phyloP scores from a whole-genome alignment of 2,113 vertebrate species.

The Pterocles gutturalis region DNA sequence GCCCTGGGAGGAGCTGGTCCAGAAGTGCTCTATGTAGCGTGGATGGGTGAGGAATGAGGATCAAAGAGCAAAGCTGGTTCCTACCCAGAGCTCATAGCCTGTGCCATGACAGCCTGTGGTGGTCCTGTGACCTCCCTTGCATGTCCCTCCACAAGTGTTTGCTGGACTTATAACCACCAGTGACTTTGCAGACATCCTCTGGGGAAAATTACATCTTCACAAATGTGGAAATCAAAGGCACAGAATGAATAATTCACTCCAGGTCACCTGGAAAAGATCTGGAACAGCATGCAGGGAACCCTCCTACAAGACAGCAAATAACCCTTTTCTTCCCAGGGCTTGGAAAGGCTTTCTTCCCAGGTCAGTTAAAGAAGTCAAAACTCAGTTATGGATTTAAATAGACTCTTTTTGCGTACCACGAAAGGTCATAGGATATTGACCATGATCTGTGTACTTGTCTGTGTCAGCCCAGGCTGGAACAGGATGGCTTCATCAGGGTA shows the following conservation, averaged over 20 bases:
- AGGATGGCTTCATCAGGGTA: not conserved
- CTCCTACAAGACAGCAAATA: not conserved
- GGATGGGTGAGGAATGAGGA: not conserved
- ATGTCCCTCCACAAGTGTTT: not conserved
- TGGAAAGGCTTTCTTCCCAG: not conserved
- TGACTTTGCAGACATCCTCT: not conserved
- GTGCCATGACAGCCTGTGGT: accelerated
- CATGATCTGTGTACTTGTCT: not conserved
- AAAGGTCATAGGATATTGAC: not conserved
- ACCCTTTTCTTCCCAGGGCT: not conserved
- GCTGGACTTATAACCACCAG: not conserved
- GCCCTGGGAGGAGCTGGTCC: not conserved
- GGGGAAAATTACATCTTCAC: not conserved
- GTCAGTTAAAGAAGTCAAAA: not conserved
- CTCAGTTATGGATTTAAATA: not conserved
- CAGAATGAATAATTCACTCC: not conserved
- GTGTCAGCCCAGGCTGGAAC: not conserved
- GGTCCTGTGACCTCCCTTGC: not conserved
- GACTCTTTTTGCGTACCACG: not conserved
- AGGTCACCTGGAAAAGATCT: not conserved
- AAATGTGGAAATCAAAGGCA: not conserved
- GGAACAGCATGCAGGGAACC: not conserved
- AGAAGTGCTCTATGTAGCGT: not conserved
- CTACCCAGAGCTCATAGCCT: not conserved
- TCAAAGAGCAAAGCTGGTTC: not conserved